These are phyloP conservation scores for Drosophila falleni DNA, from an alignment of 2,888 invertebrate genomes.

Conservation along the genomic window DNA sequence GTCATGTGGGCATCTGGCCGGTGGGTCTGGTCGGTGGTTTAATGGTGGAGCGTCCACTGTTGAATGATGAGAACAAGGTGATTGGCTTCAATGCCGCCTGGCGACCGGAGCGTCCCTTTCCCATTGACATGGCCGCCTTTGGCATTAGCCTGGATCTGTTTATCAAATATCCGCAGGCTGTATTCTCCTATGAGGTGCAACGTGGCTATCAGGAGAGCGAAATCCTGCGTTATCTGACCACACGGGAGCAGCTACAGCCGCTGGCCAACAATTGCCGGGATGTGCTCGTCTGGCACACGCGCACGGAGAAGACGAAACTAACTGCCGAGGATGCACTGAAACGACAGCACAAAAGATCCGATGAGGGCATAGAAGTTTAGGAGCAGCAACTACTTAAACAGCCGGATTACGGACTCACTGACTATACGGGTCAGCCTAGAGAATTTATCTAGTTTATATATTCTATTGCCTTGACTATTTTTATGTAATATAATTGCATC, in stretches of 20 bases:
- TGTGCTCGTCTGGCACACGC: conserved; percentile 99
- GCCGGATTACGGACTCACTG: not conserved
- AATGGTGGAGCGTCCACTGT: conserved; percentile 95
- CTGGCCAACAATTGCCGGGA: conserved; percentile 95
- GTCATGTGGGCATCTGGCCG: conserved; percentile 94
- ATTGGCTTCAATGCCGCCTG: conserved; percentile 90
- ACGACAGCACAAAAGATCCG: conserved; percentile 87
- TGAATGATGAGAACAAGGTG: conserved; percentile 88
- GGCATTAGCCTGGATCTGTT: conserved; percentile 93
- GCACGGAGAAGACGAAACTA: conserved; percentile 95
- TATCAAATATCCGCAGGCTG: conserved; percentile 89
- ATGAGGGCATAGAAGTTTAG: conserved; percentile 87
- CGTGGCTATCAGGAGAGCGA: conserved; percentile 96
- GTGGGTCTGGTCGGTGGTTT: conserved; percentile 98
- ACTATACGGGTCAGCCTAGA: conserved; percentile 14
- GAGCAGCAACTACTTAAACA: conserved; percentile 3
- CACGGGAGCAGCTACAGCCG: conserved; percentile 93
- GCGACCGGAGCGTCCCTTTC: conserved; percentile 96
- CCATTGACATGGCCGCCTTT: conserved; percentile 99
- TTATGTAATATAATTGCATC: conserved; percentile 27
- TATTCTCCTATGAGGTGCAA: conserved; percentile 93
- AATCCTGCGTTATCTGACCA: conserved; percentile 91
- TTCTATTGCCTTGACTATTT: conserved; percentile 29
- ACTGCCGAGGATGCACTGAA: conserved; percentile 88
- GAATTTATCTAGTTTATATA: conserved; percentile 15